phyloP scores from a whole-genome alignment of 2,888 invertebrate genomes.

The Miltochrista miniata region DNA sequence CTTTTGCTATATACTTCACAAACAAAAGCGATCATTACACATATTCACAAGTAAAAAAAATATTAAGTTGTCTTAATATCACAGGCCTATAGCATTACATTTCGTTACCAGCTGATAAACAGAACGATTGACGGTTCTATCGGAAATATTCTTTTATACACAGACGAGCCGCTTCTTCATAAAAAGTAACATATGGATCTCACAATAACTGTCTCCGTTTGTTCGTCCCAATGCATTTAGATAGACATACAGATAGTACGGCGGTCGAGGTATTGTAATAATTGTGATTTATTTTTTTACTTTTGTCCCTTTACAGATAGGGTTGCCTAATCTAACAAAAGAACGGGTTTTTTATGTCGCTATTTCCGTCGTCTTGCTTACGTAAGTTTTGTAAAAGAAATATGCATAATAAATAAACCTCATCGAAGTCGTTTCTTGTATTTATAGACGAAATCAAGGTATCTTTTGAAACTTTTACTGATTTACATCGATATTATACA shows the following conservation, averaged over 20 bases:
- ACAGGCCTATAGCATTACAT: constrained; percentile 14
- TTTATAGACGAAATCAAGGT: no score
- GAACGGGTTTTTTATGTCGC: background rate
- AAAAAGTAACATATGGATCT: constrained; percentile 57
- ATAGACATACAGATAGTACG: constrained; percentile 66
- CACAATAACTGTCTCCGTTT: constrained; percentile 58
- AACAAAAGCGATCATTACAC: constrained; percentile 2
- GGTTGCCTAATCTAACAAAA: constrained; percentile 17
- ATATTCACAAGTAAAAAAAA: constrained; percentile 7
- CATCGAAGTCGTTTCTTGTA: no score
- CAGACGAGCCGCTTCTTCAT: constrained; percentile 36
- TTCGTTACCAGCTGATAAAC: constrained; percentile 32
- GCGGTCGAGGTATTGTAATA: constrained; percentile 68
- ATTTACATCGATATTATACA: no score
- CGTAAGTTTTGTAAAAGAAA: no score
- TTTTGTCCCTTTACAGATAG: constrained; percentile 34
- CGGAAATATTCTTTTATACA: constrained; percentile 38
- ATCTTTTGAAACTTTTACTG: no score
- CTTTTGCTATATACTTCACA: background rate
- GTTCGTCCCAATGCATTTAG: constrained; percentile 66
- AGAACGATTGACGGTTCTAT: constrained; percentile 37
- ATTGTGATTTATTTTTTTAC: constrained; percentile 63
- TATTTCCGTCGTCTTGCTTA: background rate
- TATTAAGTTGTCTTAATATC: constrained; percentile 22
- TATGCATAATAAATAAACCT: no score